phyloP scores from a whole-genome alignment of 2,888 invertebrate genomes.

The Dryobotodes eremita region DNA sequence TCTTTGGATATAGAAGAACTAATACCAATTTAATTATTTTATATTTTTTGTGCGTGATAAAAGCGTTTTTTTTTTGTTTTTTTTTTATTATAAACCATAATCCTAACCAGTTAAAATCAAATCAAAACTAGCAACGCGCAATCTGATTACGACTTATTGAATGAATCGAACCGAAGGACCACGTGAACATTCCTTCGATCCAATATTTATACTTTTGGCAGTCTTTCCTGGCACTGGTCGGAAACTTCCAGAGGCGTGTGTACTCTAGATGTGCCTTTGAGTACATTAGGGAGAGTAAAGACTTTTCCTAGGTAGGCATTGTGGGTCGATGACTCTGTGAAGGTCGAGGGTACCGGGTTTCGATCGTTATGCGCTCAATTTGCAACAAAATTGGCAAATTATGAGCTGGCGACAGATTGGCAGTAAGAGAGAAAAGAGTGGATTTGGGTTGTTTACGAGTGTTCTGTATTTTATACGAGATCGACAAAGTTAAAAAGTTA shows the following conservation, averaged over 20 bases:
- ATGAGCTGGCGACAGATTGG: not conserved
- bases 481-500: not conserved
- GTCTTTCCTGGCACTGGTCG: conserved; percentile 57
- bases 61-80: no score
- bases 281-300: conserved; percentile 27
- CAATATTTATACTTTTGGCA: conserved; percentile 66
- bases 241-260: conserved; percentile 45
- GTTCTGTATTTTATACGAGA: not conserved
- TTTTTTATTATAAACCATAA: no score
- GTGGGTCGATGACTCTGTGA: conserved; percentile 65
- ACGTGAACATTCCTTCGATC: conserved; percentile 24
- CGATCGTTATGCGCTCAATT: not conserved
- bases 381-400: not conserved
- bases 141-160: conserved; percentile 40
- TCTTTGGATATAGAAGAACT: no score
- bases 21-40: no score
- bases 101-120: no score
- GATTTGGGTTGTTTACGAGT: no score
- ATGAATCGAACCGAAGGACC: conserved; percentile 24
- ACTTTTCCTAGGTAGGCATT: conserved; percentile 17
- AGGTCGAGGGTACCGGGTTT: conserved; percentile 37
- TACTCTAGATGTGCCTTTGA: conserved; percentile 28
- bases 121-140: not conserved
- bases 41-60: no score
- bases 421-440: not conserved